Base-by-base conservation (phyloP, 2,888 invertebrate species). In the Dryococelus australis region DNA sequence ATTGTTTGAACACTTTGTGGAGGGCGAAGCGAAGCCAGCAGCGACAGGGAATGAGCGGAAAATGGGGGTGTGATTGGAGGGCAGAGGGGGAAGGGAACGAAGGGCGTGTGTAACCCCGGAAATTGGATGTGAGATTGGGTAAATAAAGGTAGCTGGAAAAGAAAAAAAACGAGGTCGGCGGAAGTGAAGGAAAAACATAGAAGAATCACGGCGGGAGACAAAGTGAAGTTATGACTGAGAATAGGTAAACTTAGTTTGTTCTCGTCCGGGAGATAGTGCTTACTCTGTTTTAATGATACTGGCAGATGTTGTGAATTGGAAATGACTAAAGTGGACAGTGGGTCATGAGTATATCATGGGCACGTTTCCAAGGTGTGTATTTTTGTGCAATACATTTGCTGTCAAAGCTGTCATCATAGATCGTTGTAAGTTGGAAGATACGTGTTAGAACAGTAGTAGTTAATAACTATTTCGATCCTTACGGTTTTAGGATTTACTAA, bases 71-170 rank as follows among this genome's bases (percentile, higher is more conserved):
- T 65, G 65, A 65, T 65, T 65, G 65, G 65, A 65, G 24, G 65
- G 65, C 20, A 24, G 24, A 10, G 3, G n/a, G 2, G n/a, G n/a
- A n/a, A 65, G 65, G 65, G 65, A n/a, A n/a, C 20, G 65, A n/a
- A 24, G 65, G 65, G 24, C 65, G 6, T 65, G 65, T 65, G 65
- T 65, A 65, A 65, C 65, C 65, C 65, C 65, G 65, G 65, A 65
- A 65, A 65, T 65, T 65, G 65, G 65, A 65, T 65, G 65, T 65
- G 65, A 65, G 65, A 65, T 65, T 65, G 65, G 65, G 65, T 65
- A 65, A 65, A 65, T 65, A 65, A 65, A 65, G 24, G 65, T 65
- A 65, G 65, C 16, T n/a, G 65, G n/a, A 65, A 20, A 24, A 65
- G n/a, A 65, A 65, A 65, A 65, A 65, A 51, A 51, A 51, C 12